Evolutionary conservation across 2,888 invertebrate genomes (phyloP).

Genomic region (Zygogramma bicolorata): DNA sequence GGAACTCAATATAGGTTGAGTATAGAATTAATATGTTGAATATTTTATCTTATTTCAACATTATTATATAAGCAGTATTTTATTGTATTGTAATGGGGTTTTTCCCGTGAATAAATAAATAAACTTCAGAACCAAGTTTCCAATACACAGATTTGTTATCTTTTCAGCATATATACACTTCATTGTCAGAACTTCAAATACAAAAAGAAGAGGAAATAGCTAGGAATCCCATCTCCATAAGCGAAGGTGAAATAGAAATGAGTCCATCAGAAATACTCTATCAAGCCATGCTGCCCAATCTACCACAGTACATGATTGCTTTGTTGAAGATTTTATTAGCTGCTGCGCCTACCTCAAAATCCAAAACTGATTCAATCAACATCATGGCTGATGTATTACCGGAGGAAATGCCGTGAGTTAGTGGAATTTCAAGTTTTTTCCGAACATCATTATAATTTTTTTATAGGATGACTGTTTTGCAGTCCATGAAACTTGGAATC

Average conservation of each 20-base stretch:
- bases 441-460: constrained; percentile 15
- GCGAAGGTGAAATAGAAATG: constrained; percentile 82
- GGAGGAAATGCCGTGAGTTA: constrained; percentile 89
- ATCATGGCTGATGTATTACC: constrained; percentile 98
- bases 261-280: constrained; percentile 92
- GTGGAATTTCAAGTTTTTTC: constrained; percentile 45
- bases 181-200: constrained; percentile 92
- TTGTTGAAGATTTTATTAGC: constrained; percentile 95
- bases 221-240: constrained; percentile 90
- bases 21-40: too few species aligned
- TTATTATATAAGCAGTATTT: too few species aligned
- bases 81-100: too few species aligned
- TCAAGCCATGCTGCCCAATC: constrained; percentile 91
- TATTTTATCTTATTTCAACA: too few species aligned
- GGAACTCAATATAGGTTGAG: too few species aligned
- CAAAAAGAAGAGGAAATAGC: constrained; percentile 92
- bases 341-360: constrained; percentile 98
- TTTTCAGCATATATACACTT: constrained; percentile 90
- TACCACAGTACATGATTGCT: constrained; percentile 98
- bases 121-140: too few species aligned
- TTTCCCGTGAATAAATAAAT: too few species aligned
- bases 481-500: constrained; percentile 94
- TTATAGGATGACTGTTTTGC: constrained; percentile 86
- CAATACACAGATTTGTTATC: not conserved
- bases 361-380: constrained; percentile 97